Evolutionary conservation across 2,797 vertebrate species (phyloP), one percentile per base, ranked within the genome.

Genomic region (Cirrhinus molitorella): DNA sequence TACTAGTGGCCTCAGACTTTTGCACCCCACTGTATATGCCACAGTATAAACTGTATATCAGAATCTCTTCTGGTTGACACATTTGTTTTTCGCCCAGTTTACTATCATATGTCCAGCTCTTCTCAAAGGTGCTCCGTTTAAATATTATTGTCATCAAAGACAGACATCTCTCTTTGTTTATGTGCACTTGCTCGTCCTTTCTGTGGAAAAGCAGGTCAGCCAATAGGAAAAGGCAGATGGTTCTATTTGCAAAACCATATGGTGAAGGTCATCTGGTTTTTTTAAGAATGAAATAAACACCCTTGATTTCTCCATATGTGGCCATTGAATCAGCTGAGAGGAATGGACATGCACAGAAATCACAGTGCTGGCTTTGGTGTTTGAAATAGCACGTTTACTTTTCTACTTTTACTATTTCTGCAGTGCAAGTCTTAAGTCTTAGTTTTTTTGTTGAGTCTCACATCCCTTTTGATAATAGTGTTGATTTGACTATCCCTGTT

Each of bases 261-360:
- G 47, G 23, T 49, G 67, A 81, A 81, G 40, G 13, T 66, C 65
- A 72, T 80, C 71, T 59, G 43, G 63, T 21, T 53, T 83, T 68
- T 87, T 86, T 72, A 80, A 7, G 17, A 23, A 55, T 47, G 2
- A 45, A 70, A 65, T 87, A 88, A 85, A 87, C 67, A 84, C 63
- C 10, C 78, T 55, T 68, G 73, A 78, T 34, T 37, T 57, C 49
- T 23, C 47, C 76, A 74, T 76, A 63, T 57, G 47, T 34, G 61
- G 17, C 6, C 17, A 19, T 37, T 72, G 53, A 68, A 76, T 76
- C 66, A 57, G 83, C 81, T 71, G 31, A 63, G 67, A 12, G 19
- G n/a, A 31, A 59, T 28, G 5, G 66, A 82, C 23, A 28, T 45
- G 34, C 16, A 16, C 23, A 81, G 31, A 83, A 66, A 51, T 9